These are phyloP conservation scores for Heliconius hortense DNA, from an alignment of 2,888 invertebrate genomes.

Conservation along the genomic window DNA sequence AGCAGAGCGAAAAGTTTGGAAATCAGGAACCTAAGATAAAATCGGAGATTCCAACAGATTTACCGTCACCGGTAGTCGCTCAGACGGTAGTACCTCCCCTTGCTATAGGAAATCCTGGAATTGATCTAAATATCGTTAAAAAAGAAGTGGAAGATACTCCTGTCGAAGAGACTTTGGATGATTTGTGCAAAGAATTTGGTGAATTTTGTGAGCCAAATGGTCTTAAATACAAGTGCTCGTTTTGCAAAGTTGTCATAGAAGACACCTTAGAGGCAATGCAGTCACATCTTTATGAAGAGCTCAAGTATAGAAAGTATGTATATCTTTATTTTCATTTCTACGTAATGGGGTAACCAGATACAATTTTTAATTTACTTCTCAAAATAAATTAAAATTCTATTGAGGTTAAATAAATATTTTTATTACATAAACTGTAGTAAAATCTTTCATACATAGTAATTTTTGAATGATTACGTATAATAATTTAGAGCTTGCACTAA, in stretches of 20 bases:
- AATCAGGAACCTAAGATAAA: constrained; percentile 53
- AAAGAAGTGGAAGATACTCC: constrained; percentile 52
- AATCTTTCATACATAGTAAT: no score
- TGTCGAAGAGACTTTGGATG: constrained; percentile 52
- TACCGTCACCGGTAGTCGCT: constrained; percentile 29
- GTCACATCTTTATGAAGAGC: constrained; percentile 85
- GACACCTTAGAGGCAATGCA: constrained; percentile 83
- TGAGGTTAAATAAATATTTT: no score
- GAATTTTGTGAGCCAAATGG: constrained; percentile 77
- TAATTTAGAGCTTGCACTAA: not conserved
- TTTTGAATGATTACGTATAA: no score
- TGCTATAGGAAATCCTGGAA: constrained; percentile 25
- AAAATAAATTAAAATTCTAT: not conserved
- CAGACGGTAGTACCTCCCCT: constrained; percentile 32
- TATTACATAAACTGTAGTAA: no score
- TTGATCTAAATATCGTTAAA: constrained; percentile 68
- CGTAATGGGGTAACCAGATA: not conserved
- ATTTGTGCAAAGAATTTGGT: constrained; percentile 60
- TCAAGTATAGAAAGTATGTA: constrained; percentile 84
- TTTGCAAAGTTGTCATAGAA: constrained; percentile 82
- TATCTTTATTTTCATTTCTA: not conserved
- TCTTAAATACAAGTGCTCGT: constrained; percentile 82
- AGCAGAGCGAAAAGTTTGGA: constrained; percentile 56
- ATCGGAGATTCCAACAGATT: constrained; percentile 49
- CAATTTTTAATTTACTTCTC: no score